Evolutionary conservation across 1,140 invertebrate genomes (phyloP), one percentile per base, ranked within the genome.

Genomic region (Amyelois transitella): DNA sequence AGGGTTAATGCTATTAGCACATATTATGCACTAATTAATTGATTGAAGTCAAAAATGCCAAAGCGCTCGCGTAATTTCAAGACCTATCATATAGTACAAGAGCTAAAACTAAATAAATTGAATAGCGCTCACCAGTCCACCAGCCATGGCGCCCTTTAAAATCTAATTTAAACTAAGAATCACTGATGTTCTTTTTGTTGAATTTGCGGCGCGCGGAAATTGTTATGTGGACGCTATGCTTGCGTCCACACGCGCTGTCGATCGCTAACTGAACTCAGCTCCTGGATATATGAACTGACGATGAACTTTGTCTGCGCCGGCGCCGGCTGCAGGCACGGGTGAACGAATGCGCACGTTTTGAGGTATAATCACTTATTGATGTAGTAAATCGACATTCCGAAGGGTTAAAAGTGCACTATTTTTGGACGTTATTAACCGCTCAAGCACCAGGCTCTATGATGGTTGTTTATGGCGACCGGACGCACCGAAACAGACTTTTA

Each of bases 211-310:
- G 51, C 55, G 52, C 56, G 64, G 45, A 22, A 18, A 62, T 58
- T 53, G 66, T 60, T 45, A 53, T 38, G 38, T 48, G 24, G 22
- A 51, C 18, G 50, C 62, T 60, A 45, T 8, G 52, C 49, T 54
- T 70, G 70, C 69, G 72, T 69, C 51, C 61, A 66, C 70, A 64
- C 62, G 64, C 75, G 72, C 75, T 57, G 77, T 67, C 69, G 59
- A 66, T 72, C 68, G 76, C 75, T 72, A 69, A 86, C 81, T 86
- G 79, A 78, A 66, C 77, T 38, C n/a, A 78, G 64, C 77, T 38
- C n/a, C 25, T 28, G 25, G 25, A 28, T 8, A 8, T 28, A 28
- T 28, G 32, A 38, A 38, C 32, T 28, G 2, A 28, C n/a, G 77
- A 72, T 81, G 82, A 83, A 83, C 75, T 75, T 72, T 73, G 60